Conservation (phyloP, 2,797 vertebrate species). For the Phalanger gymnotis region DNA sequence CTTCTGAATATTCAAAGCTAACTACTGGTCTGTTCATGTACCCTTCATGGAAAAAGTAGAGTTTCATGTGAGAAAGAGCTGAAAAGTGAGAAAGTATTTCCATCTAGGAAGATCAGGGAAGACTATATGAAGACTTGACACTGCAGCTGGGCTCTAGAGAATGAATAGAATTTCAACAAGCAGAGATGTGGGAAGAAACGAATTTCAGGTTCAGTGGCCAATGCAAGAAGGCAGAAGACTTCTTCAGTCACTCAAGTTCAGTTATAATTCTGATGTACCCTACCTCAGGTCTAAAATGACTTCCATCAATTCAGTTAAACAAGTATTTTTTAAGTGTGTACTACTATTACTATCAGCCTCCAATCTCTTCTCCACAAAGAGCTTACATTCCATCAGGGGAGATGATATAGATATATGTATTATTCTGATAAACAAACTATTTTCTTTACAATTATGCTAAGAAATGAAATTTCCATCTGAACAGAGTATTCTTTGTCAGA, state of each 20-base stretch:
- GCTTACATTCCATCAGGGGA: too few species aligned
- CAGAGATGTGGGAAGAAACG: neutral
- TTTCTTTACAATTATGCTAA: constrained; percentile 46
- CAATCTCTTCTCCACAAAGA: neutral
- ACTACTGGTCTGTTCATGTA: neutral
- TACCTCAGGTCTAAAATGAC: neutral
- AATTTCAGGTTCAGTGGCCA: neutral
- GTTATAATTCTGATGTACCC: neutral
- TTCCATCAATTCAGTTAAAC: neutral
- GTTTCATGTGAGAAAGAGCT: neutral
- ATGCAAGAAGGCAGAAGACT: neutral
- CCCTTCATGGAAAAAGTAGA: neutral
- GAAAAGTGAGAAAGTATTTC: neutral
- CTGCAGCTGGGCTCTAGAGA: neutral
- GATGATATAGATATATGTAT: too few species aligned
- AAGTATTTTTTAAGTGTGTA: too few species aligned
- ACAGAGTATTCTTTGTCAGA: constrained; percentile 36
- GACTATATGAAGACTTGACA: neutral
- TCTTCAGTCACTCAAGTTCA: neutral
- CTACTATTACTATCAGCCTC: neutral
- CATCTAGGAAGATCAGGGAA: neutral
- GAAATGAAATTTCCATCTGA: constrained; percentile 49
- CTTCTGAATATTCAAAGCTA: constrained; percentile 40
- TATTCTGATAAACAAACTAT: constrained; percentile 6
- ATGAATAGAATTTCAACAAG: neutral